Conservation (phyloP, 2,113 vertebrate genomes). For the Dipodomys ordii region DNA sequence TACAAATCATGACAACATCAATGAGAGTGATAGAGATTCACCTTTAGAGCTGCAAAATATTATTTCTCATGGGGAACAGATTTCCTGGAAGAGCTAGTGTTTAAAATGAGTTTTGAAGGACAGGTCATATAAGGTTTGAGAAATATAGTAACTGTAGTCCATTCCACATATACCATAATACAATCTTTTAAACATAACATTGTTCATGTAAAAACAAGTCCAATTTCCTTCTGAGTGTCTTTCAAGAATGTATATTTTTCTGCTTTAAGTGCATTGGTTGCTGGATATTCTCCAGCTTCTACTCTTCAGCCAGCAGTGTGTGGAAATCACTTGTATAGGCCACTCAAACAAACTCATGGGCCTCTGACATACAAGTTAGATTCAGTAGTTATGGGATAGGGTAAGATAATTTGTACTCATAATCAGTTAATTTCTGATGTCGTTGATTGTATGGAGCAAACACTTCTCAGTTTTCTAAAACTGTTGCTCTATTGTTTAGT, state of each 20-base stretch:
- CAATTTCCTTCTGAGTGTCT: neutral
- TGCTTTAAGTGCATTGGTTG: neutral
- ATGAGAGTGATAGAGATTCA: neutral
- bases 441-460: neutral
- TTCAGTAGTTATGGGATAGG: neutral
- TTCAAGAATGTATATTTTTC: neutral
- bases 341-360: neutral
- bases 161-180: neutral
- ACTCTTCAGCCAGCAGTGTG: fast-evolving
- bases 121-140: neutral
- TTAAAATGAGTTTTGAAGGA: conserved; percentile 18
- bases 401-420: neutral
- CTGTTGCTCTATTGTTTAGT: neutral
- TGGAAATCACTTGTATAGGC: fast-evolving
- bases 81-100: neutral
- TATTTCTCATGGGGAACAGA: neutral
- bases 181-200: neutral
- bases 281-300: neutral
- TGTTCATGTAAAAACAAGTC: neutral
- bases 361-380: neutral
- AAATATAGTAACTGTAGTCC: neutral
- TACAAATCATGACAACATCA: neutral
- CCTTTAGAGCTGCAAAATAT: neutral
- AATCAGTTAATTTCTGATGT: neutral
- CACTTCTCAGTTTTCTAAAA: neutral